Conservation (phyloP, 2,113 vertebrate species). For the Sus scrofa region T2T-Sscrofa CM000820.6:110968501-110969000, state of each 20-base stretch:
- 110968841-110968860: constrained; percentile 43
- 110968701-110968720: background rate
- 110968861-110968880: background rate
- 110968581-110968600: background rate
- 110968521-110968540: background rate
- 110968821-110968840: background rate
- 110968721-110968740: constrained; percentile 15
- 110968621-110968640: background rate
- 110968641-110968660: background rate
- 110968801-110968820: constrained; percentile 29
- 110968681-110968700: background rate
- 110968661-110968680: constrained; percentile 63
- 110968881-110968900: constrained; percentile 58
- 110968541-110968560: background rate
- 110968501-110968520: background rate
- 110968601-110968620: background rate
- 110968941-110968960: constrained; percentile 99
- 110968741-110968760: constrained; percentile 34
- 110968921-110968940: constrained; percentile 92
- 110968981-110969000: constrained; percentile 99
- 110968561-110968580: background rate
- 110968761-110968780: constrained; percentile 13
- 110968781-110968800: background rate
- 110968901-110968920: constrained; percentile 69
- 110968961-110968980: constrained; percentile 99